Base-by-base conservation (phyloP, 2,113 vertebrate genomes). In the Erpornis zantholeuca region DNA sequence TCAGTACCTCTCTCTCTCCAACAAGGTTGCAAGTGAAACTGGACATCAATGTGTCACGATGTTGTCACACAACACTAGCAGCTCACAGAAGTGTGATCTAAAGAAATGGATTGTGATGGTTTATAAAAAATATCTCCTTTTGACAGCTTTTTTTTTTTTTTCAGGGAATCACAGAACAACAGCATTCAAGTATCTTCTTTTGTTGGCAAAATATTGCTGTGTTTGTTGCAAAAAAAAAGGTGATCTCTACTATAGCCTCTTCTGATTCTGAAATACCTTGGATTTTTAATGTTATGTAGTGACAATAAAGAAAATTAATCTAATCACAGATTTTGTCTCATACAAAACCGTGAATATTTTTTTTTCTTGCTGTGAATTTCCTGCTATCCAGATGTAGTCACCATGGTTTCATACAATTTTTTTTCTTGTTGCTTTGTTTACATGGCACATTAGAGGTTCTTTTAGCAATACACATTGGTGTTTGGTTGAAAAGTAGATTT, bases 31-130 rank as follows among this genome's bases (percentile, higher is more conserved):
- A 86, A 59, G 24, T 45, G 35, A 59, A 83, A 50, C 4, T 47
- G 56, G 60, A 56, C 27, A 42, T 44, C 3, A 9, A 1, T n/a
- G 17, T 22, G 33, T 38, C 36, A 35, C 0, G 1, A 13, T 3
- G 7, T 17, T 78, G 56, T 82, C 47, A 69, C 18, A 53, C 23
- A 78, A 42, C 19, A 54, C 17, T 24, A 82, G 75, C 25, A 72
- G 50, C 42, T 86, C 38, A 75, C 5, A 82, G 38, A 81, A 86
- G 23, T 8, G 57, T 45, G 24, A 52, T 21, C 38, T 1, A 56
- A 65, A 69, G 33, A 88, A 61, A 54, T 23, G 10, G 10, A 44
- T 72, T 82, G 65, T 69, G 18, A 6, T 80, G 12, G 10, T 65
- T 89, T 82, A 22, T 50, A 42, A 77, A 69, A 66, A 69, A 40